A percentile compares a stretch with the other conserved stretches of the same genome.
Conservation (phyloP, 2,888 invertebrate species). For the Iphiclides podalirius region DNA sequence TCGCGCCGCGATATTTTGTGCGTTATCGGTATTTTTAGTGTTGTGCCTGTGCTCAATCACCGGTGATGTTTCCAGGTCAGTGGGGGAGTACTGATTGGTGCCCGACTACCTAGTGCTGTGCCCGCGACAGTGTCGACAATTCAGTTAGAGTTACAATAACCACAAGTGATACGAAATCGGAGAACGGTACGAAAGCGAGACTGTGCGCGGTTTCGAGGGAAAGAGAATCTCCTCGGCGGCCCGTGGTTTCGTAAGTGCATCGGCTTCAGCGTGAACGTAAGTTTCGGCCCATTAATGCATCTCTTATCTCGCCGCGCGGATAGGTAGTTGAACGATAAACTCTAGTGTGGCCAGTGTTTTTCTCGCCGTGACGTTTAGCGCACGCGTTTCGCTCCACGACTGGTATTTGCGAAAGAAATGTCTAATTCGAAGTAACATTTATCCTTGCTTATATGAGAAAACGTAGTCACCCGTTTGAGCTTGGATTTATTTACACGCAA, state of each 20-base stretch:
- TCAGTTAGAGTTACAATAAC: slow-evolving; percentile 69
- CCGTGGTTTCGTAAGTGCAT: slow-evolving; percentile 37
- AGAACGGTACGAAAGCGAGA: slow-evolving; percentile 71
- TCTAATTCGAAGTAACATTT: not conserved
- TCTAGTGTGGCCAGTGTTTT: slow-evolving; percentile 3
- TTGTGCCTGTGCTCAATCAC: slow-evolving; percentile 39
- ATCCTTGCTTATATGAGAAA: too few relatives aligned
- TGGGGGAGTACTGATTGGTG: slow-evolving; percentile 67
- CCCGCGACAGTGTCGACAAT: slow-evolving; percentile 57
- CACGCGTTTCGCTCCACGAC: not conserved
- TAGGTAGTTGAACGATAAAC: slow-evolving; percentile 23
- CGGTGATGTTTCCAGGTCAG: slow-evolving; percentile 65
- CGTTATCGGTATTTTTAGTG: slow-evolving; percentile 25
- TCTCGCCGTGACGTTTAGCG: not conserved
- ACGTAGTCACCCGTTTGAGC: too few relatives aligned
- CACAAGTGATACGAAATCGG: slow-evolving; percentile 72
- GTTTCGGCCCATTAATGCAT: slow-evolving; percentile 26
- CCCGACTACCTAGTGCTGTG: slow-evolving; percentile 60
- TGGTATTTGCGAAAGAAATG: not conserved
- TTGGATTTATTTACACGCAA: too few relatives aligned
- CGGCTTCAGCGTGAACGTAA: slow-evolving; percentile 28
- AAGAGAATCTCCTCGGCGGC: slow-evolving; percentile 42
- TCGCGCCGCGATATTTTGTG: slow-evolving; percentile 19
- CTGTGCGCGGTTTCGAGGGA: slow-evolving; percentile 63
- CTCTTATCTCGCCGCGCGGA: slow-evolving; percentile 31